Percentiles rank a stretch among this genome's conserved stretches.
Conservation (phyloP, 92 coral and sea anemone genomes). For the Phenganax marumi region DNA sequence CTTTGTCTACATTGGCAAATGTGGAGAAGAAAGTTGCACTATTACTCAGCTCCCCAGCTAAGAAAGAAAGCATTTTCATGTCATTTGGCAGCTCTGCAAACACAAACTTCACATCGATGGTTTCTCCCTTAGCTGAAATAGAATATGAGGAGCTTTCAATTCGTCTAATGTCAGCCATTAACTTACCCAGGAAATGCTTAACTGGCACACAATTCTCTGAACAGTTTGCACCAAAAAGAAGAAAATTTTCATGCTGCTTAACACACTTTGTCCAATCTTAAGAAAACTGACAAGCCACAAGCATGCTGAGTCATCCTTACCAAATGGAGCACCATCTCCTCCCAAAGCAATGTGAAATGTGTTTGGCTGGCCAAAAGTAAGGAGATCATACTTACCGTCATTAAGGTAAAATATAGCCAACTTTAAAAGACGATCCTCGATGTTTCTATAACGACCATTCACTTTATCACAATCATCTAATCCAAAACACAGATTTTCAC, state of each 20-base stretch:
- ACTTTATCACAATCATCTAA: conserved; percentile 47
- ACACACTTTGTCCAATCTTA: conserved; percentile 45
- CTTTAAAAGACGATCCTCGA: conserved; percentile 39
- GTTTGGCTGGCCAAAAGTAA: conserved; percentile 16
- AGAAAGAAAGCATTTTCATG: conserved; percentile 49
- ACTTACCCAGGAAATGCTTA: conserved; percentile 34
- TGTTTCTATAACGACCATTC: conserved; percentile 27
- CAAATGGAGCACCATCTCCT: conserved; percentile 59
- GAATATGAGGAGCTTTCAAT: conserved; percentile 38
- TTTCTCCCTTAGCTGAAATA: conserved; percentile 22
- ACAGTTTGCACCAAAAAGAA: conserved; percentile 60
- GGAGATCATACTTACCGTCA: conserved; percentile 25
- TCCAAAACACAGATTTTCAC: conserved; percentile 37
- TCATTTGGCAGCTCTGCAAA: conserved; percentile 59
- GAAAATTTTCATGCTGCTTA: conserved; percentile 48
- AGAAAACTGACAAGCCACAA: conserved; percentile 53
- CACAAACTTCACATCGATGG: conserved; percentile 39
- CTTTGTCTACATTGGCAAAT: conserved; percentile 28
- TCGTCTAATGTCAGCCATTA: conserved; percentile 26
- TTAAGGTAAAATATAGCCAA: conserved; percentile 39
- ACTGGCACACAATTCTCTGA: conserved; percentile 48
- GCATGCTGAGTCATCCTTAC: conserved; percentile 48
- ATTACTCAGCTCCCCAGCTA: conserved; percentile 50
- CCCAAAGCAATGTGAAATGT: conserved; percentile 47
- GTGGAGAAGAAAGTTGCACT: conserved; percentile 53